Evolutionary conservation across 1,140 invertebrate species (phyloP), one percentile per base, ranked within the genome.

Genomic region (Papilio xuthus): DNA sequence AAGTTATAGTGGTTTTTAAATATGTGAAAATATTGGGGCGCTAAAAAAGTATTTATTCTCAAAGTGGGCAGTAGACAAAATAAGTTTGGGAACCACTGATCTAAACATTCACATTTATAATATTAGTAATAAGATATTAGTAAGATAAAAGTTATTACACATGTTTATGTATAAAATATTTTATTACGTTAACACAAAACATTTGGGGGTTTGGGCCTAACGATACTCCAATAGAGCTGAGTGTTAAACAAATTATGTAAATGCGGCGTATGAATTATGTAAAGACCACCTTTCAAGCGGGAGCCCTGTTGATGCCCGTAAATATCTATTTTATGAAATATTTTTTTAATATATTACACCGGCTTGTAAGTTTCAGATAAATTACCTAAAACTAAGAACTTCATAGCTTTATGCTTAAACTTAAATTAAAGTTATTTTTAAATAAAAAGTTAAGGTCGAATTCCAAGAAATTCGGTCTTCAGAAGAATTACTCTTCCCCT

Each of bases 231-330:
- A 50, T 50, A 71, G 41, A 44, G 71, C 71, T 13, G 23, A 67
- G 26, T 67, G 71, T 73, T 73, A 47, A 47, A 6, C 71, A 73
- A 73, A 73, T 73, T 73, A 73, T 73, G 71, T 73, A 73, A 73
- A 73, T 73, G 1, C 23, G 23, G 42, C 50, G 23, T 44, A 73
- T 28, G 71, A 73, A 73, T 73, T 73, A 50, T 73, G 71, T 20
- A 73, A 73, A 73, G 41, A 71, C 32, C 41, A 44, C 41, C 71
- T 73, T 73, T 73, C 41, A 50, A 23, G 23, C n/a, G 37, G 71
- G 50, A 42, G 69, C n/a, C 20, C 71, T 47, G 15, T 72, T 47
- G 41, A 72, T 44, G 20, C 70, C 47, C 12, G 42, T 4, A 73
- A 73, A 71, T 71, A 71, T 41, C 32, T 18, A 71, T 71, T 71